phyloP scores from a whole-genome alignment of 2,888 invertebrate genomes.

The Cyaniris semiargus region DNA sequence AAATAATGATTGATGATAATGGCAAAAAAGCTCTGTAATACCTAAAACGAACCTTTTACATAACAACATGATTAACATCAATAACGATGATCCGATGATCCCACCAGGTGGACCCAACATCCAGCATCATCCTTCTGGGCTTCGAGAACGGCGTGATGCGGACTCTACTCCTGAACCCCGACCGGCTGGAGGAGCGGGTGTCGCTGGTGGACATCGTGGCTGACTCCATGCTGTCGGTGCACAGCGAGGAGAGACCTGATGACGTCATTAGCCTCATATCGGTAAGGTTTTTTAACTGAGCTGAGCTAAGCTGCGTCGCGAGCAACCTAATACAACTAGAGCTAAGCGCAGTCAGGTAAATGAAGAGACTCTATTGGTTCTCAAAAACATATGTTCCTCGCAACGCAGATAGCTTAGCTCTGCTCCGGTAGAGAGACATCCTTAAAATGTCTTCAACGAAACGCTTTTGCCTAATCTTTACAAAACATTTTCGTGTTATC shows the following conservation, averaged over 20 bases:
- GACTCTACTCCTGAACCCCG: conserved; percentile 63
- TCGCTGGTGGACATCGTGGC: conserved; percentile 57
- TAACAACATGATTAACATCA: no score
- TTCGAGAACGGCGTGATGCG: conserved; percentile 87
- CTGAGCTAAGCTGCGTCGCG: not conserved
- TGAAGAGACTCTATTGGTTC: not conserved
- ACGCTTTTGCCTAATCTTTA: no score
- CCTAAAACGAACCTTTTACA: no score
- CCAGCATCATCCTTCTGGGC: conserved; percentile 84
- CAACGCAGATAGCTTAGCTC: not conserved
- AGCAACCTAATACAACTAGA: not conserved
- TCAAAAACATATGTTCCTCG: not conserved
- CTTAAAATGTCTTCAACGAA: not conserved
- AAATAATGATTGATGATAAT: no score
- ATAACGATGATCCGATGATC: not conserved
- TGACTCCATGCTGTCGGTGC: conserved; percentile 63
- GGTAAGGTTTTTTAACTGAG: conserved; percentile 47
- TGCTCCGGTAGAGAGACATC: not conserved
- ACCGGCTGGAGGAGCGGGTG: conserved; percentile 50
- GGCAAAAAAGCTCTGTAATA: no score
- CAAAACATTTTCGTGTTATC: no score
- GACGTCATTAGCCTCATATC: conserved; percentile 65
- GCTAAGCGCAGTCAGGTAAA: not conserved
- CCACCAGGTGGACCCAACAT: conserved; percentile 81
- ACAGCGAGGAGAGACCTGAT: conserved; percentile 61